Percentiles rank a stretch among this genome's conserved stretches.
Conservation (phyloP, 2,113 vertebrate species). For the Vombatus ursinus region DNA sequence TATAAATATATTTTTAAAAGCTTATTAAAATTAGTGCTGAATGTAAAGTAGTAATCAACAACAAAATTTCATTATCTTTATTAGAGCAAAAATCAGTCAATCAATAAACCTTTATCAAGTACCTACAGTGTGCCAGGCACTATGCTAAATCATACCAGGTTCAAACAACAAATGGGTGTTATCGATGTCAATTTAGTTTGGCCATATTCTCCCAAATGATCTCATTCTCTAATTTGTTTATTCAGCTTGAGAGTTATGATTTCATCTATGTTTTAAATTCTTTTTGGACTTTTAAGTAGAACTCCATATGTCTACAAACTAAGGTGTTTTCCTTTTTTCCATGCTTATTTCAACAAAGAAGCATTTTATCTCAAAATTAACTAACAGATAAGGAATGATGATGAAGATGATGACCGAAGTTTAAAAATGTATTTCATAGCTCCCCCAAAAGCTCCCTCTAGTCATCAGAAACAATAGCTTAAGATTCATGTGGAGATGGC, state of each 20-base stretch:
- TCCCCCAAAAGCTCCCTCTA: background rate
- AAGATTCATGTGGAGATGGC: background rate
- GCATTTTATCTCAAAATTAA: slow-evolving; percentile 38
- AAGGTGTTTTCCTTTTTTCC: slow-evolving; percentile 15
- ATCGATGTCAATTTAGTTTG: slow-evolving; percentile 2
- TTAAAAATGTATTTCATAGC: background rate
- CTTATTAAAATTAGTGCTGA: background rate
- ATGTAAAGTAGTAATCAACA: background rate
- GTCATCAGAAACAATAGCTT: background rate
- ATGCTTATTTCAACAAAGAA: slow-evolving; percentile 21
- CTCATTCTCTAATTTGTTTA: slow-evolving; percentile 3
- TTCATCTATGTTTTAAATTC: slow-evolving; percentile 18
- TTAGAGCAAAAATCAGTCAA: background rate
- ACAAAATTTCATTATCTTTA: slow-evolving; percentile 26
- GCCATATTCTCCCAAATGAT: background rate
- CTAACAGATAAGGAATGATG: background rate
- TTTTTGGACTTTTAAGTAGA: slow-evolving; percentile 27
- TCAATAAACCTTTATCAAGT: background rate
- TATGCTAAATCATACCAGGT: background rate
- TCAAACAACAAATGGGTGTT: background rate
- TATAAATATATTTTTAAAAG: background rate
- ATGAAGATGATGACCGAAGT: background rate
- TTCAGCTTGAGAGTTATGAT: slow-evolving; percentile 41
- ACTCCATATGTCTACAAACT: slow-evolving; percentile 26
- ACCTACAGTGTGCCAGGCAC: background rate